Conservation (phyloP, 2,797 vertebrate genomes). For the Orestias chungarensis region DNA sequence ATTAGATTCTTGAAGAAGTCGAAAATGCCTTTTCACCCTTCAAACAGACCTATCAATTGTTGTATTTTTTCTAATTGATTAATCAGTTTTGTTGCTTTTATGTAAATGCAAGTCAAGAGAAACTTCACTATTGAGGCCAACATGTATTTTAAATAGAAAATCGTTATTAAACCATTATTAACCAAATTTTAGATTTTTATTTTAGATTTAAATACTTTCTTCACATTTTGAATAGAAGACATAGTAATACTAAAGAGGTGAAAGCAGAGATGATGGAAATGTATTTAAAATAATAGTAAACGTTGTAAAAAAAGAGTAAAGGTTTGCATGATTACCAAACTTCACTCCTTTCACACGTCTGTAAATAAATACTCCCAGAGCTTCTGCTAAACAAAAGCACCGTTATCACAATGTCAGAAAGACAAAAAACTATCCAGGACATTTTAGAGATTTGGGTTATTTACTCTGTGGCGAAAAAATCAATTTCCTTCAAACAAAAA, state of each 20-base stretch:
- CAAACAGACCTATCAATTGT: neutral
- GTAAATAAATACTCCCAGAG: slow-evolving; percentile 48
- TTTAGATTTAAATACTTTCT: neutral
- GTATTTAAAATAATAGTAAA: neutral
- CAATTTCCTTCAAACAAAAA: neutral
- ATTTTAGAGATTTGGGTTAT: slow-evolving; percentile 6
- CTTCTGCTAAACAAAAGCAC: neutral
- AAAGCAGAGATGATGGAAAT: neutral
- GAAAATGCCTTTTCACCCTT: neutral
- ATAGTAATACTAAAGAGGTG: neutral
- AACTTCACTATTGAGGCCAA: neutral
- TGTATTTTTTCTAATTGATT: neutral
- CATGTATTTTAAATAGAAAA: neutral
- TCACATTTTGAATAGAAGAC: neutral
- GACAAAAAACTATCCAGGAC: neutral
- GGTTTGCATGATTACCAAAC: slow-evolving; percentile 1
- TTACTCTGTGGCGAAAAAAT: neutral
- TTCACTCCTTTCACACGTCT: slow-evolving; percentile 28
- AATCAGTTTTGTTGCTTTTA: neutral
- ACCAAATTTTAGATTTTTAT: neutral
- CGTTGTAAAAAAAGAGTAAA: neutral
- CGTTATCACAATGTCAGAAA: slow-evolving; percentile 5
- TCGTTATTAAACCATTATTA: neutral
- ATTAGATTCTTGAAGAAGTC: slow-evolving; percentile 45
- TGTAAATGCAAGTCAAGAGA: neutral